Evolutionary conservation across 2,888 invertebrate species (phyloP).

Genomic region (Nesidiocoris tenuis): DNA sequence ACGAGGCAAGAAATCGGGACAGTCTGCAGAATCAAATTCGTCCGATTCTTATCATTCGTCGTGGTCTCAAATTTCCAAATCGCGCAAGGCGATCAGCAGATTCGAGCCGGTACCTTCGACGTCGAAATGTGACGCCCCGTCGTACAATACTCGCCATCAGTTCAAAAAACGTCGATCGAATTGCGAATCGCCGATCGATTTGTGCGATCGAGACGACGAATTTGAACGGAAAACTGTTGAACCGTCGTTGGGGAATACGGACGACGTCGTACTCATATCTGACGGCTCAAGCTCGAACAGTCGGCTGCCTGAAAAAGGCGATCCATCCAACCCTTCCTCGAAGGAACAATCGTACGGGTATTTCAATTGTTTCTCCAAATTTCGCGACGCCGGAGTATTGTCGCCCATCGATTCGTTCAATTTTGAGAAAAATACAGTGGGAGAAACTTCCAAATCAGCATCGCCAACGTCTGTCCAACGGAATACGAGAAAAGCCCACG

Average conservation of each 20-base stretch:
- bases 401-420: neutral
- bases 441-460: no score
- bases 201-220: neutral
- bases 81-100: neutral
- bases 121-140: neutral
- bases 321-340: no score
- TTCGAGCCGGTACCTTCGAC: conserved; percentile 3
- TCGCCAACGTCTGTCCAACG: no score
- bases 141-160: neutral
- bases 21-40: neutral
- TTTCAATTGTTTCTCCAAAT: neutral
- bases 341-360: neutral
- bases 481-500: neutral
- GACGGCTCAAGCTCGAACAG: neutral
- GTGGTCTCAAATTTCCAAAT: neutral
- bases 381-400: neutral
- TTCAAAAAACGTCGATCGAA: neutral
- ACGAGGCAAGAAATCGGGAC: neutral
- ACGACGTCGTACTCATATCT: neutral
- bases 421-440: no score
- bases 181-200: neutral
- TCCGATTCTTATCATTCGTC: no score
- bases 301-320: neutral
- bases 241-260: no score
- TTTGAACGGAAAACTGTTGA: neutral